Evolutionary conservation across 53 echinoderm and acorn worm species (phyloP), one percentile per base, ranked within the genome.

Genomic region (Luidia sarsii): DNA sequence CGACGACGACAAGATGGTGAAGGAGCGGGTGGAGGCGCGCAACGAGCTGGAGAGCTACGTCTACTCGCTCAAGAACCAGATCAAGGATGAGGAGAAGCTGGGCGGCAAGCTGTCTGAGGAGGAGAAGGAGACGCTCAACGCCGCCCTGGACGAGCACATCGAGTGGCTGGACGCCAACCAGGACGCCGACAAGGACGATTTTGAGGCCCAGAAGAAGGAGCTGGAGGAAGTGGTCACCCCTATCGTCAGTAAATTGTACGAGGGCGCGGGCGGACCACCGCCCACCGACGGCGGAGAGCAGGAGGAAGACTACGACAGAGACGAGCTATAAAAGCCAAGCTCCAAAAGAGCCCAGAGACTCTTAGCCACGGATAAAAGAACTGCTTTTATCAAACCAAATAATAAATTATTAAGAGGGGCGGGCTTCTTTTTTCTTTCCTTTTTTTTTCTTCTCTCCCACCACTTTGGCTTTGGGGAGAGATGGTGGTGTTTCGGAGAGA

Each of bases 91-190:
- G 67, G 93, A 93, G 67, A 95, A 96, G 85, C 70, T 96, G 35
- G 97, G 97, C 31, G 93, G 97, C 7, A 93, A 96, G 82, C 73
- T 93, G 15, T 88, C 93, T 3, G 91, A 88, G 18, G 97, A 96
- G 9, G 83, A 94, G 79, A 94, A 94, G 59, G 97, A 92, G 16
- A 90, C 85, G 31, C 90, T 96, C 62, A 66, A 65, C 50, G 64
- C 66, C 68, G 97, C 93, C 0, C 83, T 90, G 1, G 97, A 96
- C 6, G 93, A 96, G 70, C 88, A 96, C 23, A 92, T 96, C 22
- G 93, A 96, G 46, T 96, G 97, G 97, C 73, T 96, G 27, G 97
- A 96, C 29, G 97, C 88, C 13, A 96, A 95, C 57, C 90, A 85
- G 45, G 97, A 96, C 71, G 97, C 93, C 38, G 97, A 96, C 6